Evolutionary conservation across 1,140 invertebrate species (phyloP).

Genomic region (Zaprionus davidi): DNA sequence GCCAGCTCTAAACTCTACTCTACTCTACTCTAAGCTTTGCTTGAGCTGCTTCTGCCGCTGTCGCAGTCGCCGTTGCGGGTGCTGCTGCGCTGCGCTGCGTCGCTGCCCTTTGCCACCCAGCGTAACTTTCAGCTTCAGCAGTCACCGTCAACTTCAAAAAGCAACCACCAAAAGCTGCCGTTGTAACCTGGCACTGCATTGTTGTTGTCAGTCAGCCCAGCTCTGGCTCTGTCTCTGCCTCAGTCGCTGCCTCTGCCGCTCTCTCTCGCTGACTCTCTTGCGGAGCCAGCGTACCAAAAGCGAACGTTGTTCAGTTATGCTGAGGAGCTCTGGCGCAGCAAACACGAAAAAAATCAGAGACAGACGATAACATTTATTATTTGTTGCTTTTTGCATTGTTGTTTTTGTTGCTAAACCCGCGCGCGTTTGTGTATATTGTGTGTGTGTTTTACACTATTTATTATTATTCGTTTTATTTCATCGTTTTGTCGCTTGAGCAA

Average conservation of each 20-base stretch:
- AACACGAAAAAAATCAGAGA: constrained; percentile 72
- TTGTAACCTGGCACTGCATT: constrained; percentile 37
- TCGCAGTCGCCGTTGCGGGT: constrained; percentile 3
- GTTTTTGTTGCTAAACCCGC: constrained; percentile 44
- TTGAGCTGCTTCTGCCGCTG: constrained; percentile 23
- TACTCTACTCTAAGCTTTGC: constrained; percentile 40
- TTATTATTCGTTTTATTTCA: constrained; percentile 41
- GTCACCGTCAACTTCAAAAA: constrained; percentile 65
- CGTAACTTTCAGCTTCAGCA: constrained; percentile 52
- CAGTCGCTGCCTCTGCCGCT: neutral
- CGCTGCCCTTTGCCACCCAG: constrained; percentile 53
- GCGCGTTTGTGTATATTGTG: neutral
- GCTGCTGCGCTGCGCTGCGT: neutral
- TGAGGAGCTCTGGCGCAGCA: constrained; percentile 78
- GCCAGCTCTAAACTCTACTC: constrained; percentile 37
- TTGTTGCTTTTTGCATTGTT: constrained; percentile 63
- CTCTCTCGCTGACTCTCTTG: constrained; percentile 17
- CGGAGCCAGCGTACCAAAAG: constrained; percentile 42
- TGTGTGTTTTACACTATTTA: constrained; percentile 22
- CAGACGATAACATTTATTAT: constrained; percentile 41
- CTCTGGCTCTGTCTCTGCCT: neutral
- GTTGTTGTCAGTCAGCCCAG: constrained; percentile 25
- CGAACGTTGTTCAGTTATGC: constrained; percentile 78
- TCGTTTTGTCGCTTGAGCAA: constrained; percentile 32
- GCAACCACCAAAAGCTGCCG: constrained; percentile 72